phyloP scores from a whole-genome alignment of 2,113 vertebrate species.

The Etheostoma cragini region DNA sequence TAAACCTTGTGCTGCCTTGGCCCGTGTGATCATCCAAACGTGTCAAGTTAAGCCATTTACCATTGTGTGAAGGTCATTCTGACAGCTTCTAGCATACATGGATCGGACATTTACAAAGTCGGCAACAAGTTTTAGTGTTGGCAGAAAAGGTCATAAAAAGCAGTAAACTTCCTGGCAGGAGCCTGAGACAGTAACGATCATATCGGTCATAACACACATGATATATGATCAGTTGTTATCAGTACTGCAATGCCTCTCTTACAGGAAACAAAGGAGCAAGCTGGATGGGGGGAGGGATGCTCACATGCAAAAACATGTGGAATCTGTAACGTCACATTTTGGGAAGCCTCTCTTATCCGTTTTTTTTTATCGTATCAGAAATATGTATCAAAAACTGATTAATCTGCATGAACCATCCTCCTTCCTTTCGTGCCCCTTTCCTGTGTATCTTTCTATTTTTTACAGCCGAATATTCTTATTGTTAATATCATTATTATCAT shows the following conservation, averaged over 20 bases:
- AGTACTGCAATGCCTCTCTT: background rate
- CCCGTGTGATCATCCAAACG: background rate
- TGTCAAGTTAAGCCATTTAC: background rate
- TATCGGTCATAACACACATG: background rate
- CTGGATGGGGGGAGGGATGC: background rate
- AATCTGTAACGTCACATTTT: no score
- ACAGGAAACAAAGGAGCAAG: background rate
- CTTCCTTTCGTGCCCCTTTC: no score
- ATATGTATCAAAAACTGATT: no score
- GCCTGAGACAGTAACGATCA: background rate
- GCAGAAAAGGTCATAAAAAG: conserved; percentile 36
- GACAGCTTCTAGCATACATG: conserved; percentile 1
- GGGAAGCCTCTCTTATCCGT: no score
- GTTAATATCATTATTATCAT: no score
- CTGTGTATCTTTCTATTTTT: no score
- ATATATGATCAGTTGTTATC: background rate
- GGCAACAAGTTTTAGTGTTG: conserved; percentile 24
- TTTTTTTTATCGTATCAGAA: no score
- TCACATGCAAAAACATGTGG: background rate
- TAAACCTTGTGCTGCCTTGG: background rate
- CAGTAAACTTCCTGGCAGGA: conserved; percentile 28
- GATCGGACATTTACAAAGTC: background rate
- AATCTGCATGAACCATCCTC: no score
- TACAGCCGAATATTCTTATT: no score
- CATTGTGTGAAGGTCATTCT: background rate